phyloP scores from a whole-genome alignment of 2,113 vertebrate species.

The Chloropsis hardwickii region DNA sequence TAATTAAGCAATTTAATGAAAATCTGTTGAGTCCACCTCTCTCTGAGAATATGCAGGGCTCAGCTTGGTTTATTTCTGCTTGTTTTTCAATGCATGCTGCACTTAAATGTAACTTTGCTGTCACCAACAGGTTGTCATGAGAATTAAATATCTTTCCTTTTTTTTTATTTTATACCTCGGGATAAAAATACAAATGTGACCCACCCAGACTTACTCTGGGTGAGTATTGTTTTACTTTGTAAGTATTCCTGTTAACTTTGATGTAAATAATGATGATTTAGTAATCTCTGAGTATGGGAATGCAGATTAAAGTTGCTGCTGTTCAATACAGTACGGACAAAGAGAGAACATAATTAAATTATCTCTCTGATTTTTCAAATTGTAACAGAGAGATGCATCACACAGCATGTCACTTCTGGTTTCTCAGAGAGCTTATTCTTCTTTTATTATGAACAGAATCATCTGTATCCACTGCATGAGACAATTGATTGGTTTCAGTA shows the following conservation, averaged over 20 bases:
- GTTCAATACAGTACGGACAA: conserved; percentile 42
- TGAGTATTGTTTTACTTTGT: not conserved
- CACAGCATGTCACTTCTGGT: conserved; percentile 58
- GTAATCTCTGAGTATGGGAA: not conserved
- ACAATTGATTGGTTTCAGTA: conserved; percentile 53
- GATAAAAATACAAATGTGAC: conserved; percentile 27
- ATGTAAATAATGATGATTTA: not conserved
- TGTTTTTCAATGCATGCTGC: not conserved
- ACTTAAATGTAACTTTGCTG: conserved; percentile 71
- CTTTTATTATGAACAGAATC: conserved; percentile 63
- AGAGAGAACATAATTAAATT: conserved; percentile 54
- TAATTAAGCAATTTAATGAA: conserved; percentile 75
- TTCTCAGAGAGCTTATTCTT: conserved; percentile 62
- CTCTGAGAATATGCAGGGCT: conserved; percentile 47
- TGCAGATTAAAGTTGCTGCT: not conserved
- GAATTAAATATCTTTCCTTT: conserved; percentile 53
- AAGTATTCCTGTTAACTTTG: not conserved
- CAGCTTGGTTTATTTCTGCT: not conserved
- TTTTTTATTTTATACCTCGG: not conserved
- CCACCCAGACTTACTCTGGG: not conserved
- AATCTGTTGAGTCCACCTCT: conserved; percentile 65
- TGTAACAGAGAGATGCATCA: conserved; percentile 53
- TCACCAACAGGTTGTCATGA: conserved; percentile 75
- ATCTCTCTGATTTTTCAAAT: conserved; percentile 68
- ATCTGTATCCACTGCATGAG: conserved; percentile 59